Evolutionary conservation across 2,888 invertebrate species (phyloP).

Genomic region (Eumacrocentrus americanus): DNA sequence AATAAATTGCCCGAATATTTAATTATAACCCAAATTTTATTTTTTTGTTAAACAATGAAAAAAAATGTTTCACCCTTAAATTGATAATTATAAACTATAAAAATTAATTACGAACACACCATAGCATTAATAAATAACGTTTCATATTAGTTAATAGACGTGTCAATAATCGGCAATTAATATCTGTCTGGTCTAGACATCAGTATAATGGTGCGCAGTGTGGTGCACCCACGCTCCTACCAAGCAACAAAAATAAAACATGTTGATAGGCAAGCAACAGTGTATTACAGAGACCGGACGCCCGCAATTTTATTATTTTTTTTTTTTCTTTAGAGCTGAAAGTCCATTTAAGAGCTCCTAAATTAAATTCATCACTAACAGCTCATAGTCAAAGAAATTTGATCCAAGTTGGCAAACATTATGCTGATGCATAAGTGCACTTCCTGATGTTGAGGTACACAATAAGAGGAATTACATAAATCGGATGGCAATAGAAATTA

Average conservation of each 20-base stretch:
- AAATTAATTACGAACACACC: too few species aligned
- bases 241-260: constrained; percentile 39
- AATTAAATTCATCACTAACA: too few species aligned
- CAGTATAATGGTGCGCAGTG: constrained; percentile 27
- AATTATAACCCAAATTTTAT: constrained; percentile 26
- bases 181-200: constrained; percentile 30
- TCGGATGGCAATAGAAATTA: constrained; percentile 33
- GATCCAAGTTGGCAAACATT: constrained; percentile 2
- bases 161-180: constrained; percentile 35
- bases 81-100: too few species aligned
- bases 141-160: not conserved
- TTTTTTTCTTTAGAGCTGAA: too few species aligned
- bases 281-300: not conserved
- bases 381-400: too few species aligned
- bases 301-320: too few species aligned
- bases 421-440: not conserved
- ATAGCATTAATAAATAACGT: too few species aligned
- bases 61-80: not conserved
- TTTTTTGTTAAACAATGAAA: constrained; percentile 11
- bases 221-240: constrained; percentile 28
- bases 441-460: constrained; percentile 23
- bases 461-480: constrained; percentile 50
- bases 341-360: too few species aligned
- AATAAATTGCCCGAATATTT: constrained; percentile 27
- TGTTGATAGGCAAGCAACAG: constrained; percentile 24